Percentiles rank a stretch among this genome's conserved stretches.
Evolutionary conservation across 2,113 vertebrate genomes (phyloP).

Genomic region (Labeo catla): DNA sequence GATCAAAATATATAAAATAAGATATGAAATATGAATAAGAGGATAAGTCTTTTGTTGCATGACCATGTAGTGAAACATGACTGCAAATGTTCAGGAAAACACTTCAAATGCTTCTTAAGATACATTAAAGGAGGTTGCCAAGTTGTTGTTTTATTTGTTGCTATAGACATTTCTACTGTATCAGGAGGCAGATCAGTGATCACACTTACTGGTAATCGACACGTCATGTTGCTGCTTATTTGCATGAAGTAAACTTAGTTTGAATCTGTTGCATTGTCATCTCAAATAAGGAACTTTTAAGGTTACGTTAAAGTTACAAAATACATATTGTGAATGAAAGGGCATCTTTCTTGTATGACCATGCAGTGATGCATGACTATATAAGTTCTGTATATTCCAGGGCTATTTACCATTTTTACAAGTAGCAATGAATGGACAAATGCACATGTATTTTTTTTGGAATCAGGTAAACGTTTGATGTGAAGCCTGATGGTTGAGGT

Average conservation of each 20-base stretch:
- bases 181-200: not conserved
- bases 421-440: not conserved
- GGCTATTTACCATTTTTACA: not conserved
- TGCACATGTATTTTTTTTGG: not conserved
- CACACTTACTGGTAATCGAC: not conserved
- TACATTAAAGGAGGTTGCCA: not conserved
- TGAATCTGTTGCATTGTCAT: not conserved
- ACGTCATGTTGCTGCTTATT: not conserved
- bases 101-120: not conserved
- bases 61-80: not conserved
- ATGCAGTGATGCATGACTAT: not conserved
- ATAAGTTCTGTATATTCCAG: not conserved
- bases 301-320: not conserved
- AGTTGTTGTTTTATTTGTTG: not conserved
- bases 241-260: not conserved
- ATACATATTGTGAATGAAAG: not conserved
- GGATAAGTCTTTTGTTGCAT: not conserved
- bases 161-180: not conserved
- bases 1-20: no score
- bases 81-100: not conserved
- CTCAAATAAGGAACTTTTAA: not conserved
- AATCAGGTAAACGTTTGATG: not conserved
- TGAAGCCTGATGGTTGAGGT: not conserved
- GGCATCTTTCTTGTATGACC: not conserved
- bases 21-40: not conserved